Base-by-base conservation (phyloP, 2,113 vertebrate genomes). In the Oncorhynchus mykiss region DNA sequence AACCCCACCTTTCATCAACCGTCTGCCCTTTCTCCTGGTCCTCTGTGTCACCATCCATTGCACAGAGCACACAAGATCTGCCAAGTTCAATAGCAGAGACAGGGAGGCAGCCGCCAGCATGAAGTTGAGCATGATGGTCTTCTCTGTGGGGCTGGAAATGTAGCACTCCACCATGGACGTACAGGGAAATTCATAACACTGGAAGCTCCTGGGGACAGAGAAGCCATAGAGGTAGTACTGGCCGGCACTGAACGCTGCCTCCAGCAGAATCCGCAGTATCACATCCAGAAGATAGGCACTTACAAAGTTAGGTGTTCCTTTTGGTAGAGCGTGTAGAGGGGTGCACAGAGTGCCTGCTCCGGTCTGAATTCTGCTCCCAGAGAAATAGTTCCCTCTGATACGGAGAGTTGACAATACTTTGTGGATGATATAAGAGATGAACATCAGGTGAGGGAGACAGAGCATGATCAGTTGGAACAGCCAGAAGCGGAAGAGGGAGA, bases 401-500 rank as follows among this genome's bases (percentile, higher is more conserved):
- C 24, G 4, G 1, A 12, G 54, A 8, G 27, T 4, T 2, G 71
- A 67, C 0, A 88, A 86, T 3, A 90, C 93, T 24, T 88, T 89
- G 75, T 99, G 97, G 51, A 95, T 72, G 59, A 97, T 95, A 0
- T 96, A 96, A 69, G 93, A 71, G 0, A 93, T 72, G 75, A 97
- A 99, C 0, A 95, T 65, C 6, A 92, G 64, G 0, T 92, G 94
- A 1, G 97, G 96, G 1, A 99, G 87, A 22, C 95, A 94, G 20
- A 96, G 54, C 3, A 89, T 88, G 73, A 93, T 9, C 0, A 95
- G 92, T 76, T 99, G 97, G 48, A 96, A 76, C 80, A 98, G 90
- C 97, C 97, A 99, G 88, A 98, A 97, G 27, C 96, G 93, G 16
- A 97, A 95, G 51, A 95, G 94, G 2, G 98, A 99, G 12, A 99